Evolutionary conservation across 92 coral and sea anemone genomes (phyloP).

Genomic region (Zoanthus sociatus): DNA sequence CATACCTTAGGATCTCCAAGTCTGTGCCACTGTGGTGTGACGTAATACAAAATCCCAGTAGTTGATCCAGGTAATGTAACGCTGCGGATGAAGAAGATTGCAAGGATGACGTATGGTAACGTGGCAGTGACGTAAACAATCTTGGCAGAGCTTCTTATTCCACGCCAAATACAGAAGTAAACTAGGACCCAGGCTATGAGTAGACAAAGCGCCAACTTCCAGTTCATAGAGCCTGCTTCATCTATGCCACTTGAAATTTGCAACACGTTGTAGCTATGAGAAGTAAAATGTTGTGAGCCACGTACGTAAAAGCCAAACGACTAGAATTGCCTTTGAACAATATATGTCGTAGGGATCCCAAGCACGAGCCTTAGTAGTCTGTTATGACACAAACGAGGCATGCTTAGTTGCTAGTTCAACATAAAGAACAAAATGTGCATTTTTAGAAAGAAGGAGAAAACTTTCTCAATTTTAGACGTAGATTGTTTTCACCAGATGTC

Average conservation of each 20-base stretch:
- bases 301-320: background rate
- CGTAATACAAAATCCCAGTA: constrained; percentile 54
- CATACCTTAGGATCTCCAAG: constrained; percentile 55
- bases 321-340: background rate
- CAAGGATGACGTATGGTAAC: constrained; percentile 57
- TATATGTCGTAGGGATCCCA: too few species aligned
- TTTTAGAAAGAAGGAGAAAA: too few species aligned
- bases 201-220: constrained; percentile 51
- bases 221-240: constrained; percentile 50
- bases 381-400: too few species aligned
- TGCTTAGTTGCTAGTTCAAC: too few species aligned
- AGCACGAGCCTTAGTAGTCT: too few species aligned
- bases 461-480: too few species aligned
- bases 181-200: constrained; percentile 67
- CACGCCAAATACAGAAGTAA: constrained; percentile 67
- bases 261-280: constrained; percentile 46
- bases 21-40: constrained; percentile 57
- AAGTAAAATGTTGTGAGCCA: background rate
- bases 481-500: too few species aligned
- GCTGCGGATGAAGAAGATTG: constrained; percentile 61
- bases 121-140: constrained; percentile 64
- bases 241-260: constrained; percentile 52
- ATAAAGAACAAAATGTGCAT: too few species aligned
- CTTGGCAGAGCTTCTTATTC: constrained; percentile 62
- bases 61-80: constrained; percentile 61